Evolutionary conservation across 2,888 invertebrate species (phyloP).

Genomic region (Stenotaenia linearis): DNA sequence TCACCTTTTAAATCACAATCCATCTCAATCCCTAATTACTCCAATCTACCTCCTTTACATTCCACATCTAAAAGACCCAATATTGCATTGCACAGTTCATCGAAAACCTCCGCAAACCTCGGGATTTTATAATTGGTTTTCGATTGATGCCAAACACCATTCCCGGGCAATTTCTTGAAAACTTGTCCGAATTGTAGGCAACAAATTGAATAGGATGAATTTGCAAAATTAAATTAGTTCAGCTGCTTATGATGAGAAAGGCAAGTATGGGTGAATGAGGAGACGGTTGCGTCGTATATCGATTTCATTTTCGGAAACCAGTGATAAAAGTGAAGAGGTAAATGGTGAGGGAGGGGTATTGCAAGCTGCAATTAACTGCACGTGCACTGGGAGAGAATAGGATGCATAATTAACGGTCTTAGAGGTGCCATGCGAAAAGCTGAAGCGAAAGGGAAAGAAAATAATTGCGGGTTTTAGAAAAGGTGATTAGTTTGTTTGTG

Average conservation of each 20-base stretch:
- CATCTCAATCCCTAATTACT: no score
- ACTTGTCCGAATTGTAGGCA: neutral
- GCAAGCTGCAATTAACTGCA: constrained; percentile 7
- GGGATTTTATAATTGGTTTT: no score
- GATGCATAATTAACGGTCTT: neutral
- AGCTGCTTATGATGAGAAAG: constrained; percentile 1
- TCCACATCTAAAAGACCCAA: no score
- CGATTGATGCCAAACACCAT: no score
- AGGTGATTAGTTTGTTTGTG: neutral
- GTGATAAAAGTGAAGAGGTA: constrained; percentile 17
- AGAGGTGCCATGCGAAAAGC: neutral
- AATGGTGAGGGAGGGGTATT: neutral
- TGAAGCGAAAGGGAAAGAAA: neutral
- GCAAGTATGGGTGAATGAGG: neutral
- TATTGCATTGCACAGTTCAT: no score
- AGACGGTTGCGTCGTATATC: neutral
- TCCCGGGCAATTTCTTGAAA: neutral
- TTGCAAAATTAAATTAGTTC: neutral
- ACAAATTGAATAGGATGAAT: neutral
- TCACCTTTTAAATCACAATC: no score
- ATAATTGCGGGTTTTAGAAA: no score
- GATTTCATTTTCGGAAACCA: constrained; percentile 13
- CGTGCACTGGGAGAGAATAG: neutral
- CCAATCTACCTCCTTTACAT: no score
- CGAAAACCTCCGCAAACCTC: no score